Conservation (phyloP, 2,888 invertebrate genomes). For the Syritta pipiens region DNA sequence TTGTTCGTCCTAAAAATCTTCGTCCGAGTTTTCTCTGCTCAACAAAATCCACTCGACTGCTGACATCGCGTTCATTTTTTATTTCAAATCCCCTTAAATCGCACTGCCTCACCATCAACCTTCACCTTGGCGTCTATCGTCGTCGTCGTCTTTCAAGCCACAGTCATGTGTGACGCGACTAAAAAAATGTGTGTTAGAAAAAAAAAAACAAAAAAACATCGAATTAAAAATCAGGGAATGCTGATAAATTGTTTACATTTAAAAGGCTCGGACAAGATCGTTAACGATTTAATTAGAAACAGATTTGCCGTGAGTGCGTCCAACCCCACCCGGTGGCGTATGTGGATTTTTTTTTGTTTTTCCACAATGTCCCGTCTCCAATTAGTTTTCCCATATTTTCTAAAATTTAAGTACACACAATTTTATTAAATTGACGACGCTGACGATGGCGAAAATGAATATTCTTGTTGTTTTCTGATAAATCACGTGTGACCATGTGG, state of each 20-base stretch:
- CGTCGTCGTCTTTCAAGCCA: no score
- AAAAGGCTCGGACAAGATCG: constrained; percentile 28
- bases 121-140: constrained; percentile 4
- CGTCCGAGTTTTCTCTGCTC: no score
- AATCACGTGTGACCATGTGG: background rate
- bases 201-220: background rate
- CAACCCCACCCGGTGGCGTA: constrained; percentile 30
- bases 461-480: background rate
- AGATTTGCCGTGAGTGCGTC: no score
- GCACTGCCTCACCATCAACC: background rate
- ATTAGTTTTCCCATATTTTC: constrained; percentile 37
- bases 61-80: no score
- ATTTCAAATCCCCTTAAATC: no score
- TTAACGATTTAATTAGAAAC: constrained; percentile 51
- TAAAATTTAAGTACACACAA: background rate
- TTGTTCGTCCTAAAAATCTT: no score
- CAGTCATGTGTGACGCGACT: background rate
- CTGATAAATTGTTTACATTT: constrained; percentile 20
- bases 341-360: constrained; percentile 25
- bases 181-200: no score
- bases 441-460: no score
- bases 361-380: no score
- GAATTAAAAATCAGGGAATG: no score
- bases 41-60: no score
- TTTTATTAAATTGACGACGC: constrained; percentile 5